Percentiles rank a stretch among this genome's conserved stretches.
These are phyloP conservation scores for Garra rufa DNA, from an alignment of 2,113 vertebrate species.

Conservation along the genomic window DNA sequence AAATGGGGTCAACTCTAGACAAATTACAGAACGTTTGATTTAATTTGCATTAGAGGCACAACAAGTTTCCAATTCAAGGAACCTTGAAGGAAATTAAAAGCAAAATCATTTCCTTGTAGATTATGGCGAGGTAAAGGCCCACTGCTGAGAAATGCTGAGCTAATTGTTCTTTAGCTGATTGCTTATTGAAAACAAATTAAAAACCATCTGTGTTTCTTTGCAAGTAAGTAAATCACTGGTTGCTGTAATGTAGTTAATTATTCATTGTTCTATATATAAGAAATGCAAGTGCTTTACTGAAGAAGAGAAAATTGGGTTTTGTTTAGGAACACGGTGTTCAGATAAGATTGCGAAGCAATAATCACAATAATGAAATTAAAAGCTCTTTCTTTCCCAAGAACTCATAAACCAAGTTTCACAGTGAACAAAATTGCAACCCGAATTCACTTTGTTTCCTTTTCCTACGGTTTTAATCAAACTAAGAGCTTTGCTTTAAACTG, in stretches of 20 bases:
- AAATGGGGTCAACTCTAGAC: neutral
- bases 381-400: neutral
- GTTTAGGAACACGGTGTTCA: constrained; percentile 5
- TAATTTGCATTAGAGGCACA: neutral
- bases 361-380: constrained; percentile 45
- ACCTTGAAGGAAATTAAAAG: neutral
- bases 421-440: constrained; percentile 21
- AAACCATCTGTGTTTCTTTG: constrained; percentile 27
- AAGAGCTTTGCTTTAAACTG: constrained; percentile 59
- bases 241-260: constrained; percentile 37
- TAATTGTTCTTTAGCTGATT: constrained; percentile 31
- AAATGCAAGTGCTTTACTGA: constrained; percentile 14
- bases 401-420: constrained; percentile 12
- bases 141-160: neutral
- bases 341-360: neutral
- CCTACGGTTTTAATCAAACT: constrained; percentile 62
- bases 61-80: neutral
- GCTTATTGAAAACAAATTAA: constrained; percentile 47
- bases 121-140: neutral
- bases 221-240: constrained; percentile 1
- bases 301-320: constrained; percentile 11
- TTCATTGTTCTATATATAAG: constrained; percentile 3
- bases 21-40: neutral
- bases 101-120: neutral
- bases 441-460: constrained; percentile 27